These are phyloP conservation scores for Gallinago paraguaiae DNA, from an alignment of 2,113 vertebrate species.

Conservation along the genomic window DNA sequence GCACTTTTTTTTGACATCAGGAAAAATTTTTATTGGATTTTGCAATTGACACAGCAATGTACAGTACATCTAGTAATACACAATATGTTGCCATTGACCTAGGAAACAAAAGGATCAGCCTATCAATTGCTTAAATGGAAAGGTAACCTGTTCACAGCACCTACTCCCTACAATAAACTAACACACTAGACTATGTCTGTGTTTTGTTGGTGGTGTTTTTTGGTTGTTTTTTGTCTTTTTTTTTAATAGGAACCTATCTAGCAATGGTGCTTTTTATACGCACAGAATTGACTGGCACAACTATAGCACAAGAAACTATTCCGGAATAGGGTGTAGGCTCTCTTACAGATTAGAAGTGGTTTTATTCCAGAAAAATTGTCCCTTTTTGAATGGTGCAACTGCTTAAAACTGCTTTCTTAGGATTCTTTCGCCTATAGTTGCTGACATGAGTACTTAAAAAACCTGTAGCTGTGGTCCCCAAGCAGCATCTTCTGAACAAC, in stretches of 20 bases:
- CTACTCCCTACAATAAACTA: not conserved
- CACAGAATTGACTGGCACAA: not conserved
- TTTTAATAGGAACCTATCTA: not conserved
- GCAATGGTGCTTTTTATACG: accelerated
- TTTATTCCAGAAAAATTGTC: not conserved
- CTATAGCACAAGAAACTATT: not conserved
- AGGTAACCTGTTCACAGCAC: not conserved
- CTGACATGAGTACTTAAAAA: not conserved
- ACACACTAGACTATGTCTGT: not conserved
- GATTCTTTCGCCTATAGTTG: not conserved
- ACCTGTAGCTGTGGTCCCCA: not conserved
- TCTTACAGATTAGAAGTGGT: not conserved
- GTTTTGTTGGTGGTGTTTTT: not conserved
- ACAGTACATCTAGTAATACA: not conserved
- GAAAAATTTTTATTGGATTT: not conserved
- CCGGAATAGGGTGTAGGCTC: not conserved
- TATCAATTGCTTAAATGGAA: not conserved
- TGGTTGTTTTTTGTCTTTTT: not conserved
- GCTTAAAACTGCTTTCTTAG: not conserved
- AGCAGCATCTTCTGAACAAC: not conserved
- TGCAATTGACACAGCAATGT: not conserved
- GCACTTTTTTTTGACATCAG: not conserved
- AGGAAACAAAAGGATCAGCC: not conserved
- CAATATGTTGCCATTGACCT: not conserved
- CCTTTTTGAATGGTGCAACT: not conserved